Evolutionary conservation across 1,140 invertebrate species (phyloP), one percentile per base, ranked within the genome.

Genomic region (Drosophila elegans): DNA sequence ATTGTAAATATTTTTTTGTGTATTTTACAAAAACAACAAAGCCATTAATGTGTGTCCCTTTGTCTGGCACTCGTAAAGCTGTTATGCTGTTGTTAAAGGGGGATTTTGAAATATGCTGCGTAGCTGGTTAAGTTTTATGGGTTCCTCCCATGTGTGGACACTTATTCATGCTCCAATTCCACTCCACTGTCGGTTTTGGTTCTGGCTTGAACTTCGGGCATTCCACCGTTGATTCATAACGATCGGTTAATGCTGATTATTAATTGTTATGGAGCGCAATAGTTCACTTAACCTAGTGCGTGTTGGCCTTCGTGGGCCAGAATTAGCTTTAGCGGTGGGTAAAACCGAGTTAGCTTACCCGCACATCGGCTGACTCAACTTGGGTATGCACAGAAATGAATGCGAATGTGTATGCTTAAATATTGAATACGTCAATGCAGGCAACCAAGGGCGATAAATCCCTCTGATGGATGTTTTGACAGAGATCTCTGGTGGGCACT

Each of bases 81-180:
- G 32, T 29, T 57, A n/a, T 32, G 34, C 32, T 60, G 32, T 29
- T 51, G 12, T 16, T 55, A 13, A 16, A 42, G 34, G 10, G 62
- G 21, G 41, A 51, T 61, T 73, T 62, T 42, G 21, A 46, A 55
- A 41, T 55, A 69, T 69, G 16, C 27, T 71, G 48, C 34, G 13
- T 39, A 54, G 34, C 29, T 21, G 27, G 12, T 25, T 2, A 10
- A 36, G 21, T 44, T 68, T 39, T 12, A 34, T 11, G 27, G 46
- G 39, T 34, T 41, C 27, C 25, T 42, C 34, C 64, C 48, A 56
- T 42, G 45, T 48, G 64, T 57, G 64, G 66, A 71, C 78, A 79
- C 68, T 81, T 80, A 81, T 86, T 85, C 82, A 86, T 78, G 78
- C 74, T 78, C 82, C 78, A 86, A 78, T 81, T 84, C 62, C 54